These are phyloP conservation scores for Cheumatopsyche charites DNA, from an alignment of 1,140 invertebrate genomes.

Conservation along the genomic window DNA sequence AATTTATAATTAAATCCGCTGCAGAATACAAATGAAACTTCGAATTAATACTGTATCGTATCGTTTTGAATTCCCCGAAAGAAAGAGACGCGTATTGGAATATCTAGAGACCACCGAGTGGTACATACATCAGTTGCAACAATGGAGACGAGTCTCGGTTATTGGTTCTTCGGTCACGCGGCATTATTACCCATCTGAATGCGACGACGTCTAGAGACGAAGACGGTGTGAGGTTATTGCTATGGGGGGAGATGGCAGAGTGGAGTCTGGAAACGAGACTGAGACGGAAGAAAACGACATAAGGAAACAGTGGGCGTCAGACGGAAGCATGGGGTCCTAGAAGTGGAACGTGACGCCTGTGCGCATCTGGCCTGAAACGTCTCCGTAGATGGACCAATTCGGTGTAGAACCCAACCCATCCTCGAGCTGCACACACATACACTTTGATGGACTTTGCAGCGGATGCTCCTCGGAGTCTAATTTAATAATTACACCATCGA, in stretches of 20 bases:
- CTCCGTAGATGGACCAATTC: not conserved
- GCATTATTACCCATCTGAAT: constrained; percentile 25
- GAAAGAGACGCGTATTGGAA: too few relatives aligned
- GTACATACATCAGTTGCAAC: not conserved
- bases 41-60: too few relatives aligned
- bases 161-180: constrained; percentile 26
- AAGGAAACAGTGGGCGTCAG: not conserved
- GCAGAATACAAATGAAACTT: too few relatives aligned
- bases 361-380: not conserved
- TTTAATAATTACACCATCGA: constrained; percentile 15
- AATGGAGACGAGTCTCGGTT: constrained; percentile 5
- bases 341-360: constrained; percentile 22
- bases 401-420: too few relatives aligned
- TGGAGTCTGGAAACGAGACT: not conserved
- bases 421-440: too few relatives aligned
- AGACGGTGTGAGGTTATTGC: not conserved
- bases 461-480: constrained; percentile 1
- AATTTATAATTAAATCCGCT: too few relatives aligned
- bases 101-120: not conserved
- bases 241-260: not conserved
- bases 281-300: constrained; percentile 14
- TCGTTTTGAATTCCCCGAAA: too few relatives aligned
- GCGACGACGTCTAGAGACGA: constrained; percentile 9
- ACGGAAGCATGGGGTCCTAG: constrained; percentile 4
- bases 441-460: not conserved